Percentiles rank a stretch among this genome's conserved stretches.
Conservation (phyloP, 1,140 invertebrate genomes). For the Acyrthosiphon pisum region DNA sequence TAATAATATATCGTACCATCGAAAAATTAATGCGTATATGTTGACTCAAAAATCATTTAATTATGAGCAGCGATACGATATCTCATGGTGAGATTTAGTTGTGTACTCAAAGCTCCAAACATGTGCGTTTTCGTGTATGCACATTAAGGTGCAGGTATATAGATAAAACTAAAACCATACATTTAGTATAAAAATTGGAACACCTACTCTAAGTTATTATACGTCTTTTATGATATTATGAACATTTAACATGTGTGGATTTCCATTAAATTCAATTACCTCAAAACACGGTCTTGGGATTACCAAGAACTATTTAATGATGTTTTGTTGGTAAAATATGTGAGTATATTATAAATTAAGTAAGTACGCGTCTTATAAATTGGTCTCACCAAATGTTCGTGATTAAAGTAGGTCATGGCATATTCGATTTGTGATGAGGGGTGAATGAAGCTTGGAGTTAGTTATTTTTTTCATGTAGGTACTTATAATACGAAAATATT, state of each 20-base stretch:
- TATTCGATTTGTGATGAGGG: too few species aligned
- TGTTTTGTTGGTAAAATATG: not conserved
- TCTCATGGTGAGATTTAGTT: not conserved
- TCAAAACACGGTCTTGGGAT: not conserved
- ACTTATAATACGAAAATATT: too few species aligned
- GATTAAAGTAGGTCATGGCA: too few species aligned
- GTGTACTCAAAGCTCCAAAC: not conserved
- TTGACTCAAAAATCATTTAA: not conserved
- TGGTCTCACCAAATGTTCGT: not conserved
- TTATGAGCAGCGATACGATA: not conserved
- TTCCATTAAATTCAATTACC: not conserved
- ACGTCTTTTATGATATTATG: not conserved
- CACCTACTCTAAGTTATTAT: not conserved
- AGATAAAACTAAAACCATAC: not conserved
- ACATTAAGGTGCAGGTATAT: not conserved
- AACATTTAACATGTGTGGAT: not conserved
- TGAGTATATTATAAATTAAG: not conserved
- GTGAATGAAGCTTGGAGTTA: too few species aligned
- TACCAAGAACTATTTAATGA: not conserved
- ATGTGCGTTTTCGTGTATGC: not conserved
- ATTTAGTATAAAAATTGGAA: not conserved
- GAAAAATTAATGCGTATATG: not conserved
- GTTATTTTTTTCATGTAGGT: too few species aligned
- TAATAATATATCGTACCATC: not conserved
- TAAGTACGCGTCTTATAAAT: not conserved